Evolutionary conservation across 2,888 invertebrate genomes (phyloP).

Genomic region (Cancer borealis): DNA sequence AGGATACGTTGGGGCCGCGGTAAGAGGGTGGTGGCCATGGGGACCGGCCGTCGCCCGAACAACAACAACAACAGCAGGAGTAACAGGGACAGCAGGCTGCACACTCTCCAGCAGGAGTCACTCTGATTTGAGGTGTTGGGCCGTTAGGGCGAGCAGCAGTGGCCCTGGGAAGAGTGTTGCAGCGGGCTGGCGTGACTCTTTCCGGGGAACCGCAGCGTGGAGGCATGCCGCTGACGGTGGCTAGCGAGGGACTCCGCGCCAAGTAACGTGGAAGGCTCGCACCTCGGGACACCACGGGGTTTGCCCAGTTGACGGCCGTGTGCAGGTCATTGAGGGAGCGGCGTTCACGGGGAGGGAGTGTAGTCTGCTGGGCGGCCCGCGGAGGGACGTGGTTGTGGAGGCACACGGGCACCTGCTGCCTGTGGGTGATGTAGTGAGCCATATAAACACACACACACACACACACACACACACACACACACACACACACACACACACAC

Average conservation of each 20-base stretch:
- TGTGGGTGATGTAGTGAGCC: neutral
- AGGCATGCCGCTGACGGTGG: neutral
- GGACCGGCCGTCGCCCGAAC: constrained; percentile 23
- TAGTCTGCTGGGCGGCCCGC: neutral
- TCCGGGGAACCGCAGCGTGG: neutral
- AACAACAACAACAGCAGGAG: constrained; percentile 35
- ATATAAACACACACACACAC: neutral
- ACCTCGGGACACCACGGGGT: neutral
- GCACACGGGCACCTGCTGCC: constrained; percentile 8
- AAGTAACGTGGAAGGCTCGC: neutral
- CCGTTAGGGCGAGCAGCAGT: neutral
- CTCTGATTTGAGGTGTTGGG: neutral
- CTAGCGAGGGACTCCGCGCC: neutral
- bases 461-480: constrained; percentile 38
- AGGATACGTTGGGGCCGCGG: neutral
- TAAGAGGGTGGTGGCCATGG: constrained; percentile 14
- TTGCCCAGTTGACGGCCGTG: neutral
- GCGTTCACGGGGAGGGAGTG: neutral
- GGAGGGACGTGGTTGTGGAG: constrained; percentile 27
- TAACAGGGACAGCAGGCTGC: constrained; percentile 41
- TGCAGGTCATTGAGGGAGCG: neutral
- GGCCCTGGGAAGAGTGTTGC: constrained; percentile 44
- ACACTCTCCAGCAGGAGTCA: neutral
- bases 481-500: constrained; percentile 34
- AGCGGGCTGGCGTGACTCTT: neutral